Base-by-base conservation (phyloP, 1,140 invertebrate genomes). In the Brachystomella parvula region DNA sequence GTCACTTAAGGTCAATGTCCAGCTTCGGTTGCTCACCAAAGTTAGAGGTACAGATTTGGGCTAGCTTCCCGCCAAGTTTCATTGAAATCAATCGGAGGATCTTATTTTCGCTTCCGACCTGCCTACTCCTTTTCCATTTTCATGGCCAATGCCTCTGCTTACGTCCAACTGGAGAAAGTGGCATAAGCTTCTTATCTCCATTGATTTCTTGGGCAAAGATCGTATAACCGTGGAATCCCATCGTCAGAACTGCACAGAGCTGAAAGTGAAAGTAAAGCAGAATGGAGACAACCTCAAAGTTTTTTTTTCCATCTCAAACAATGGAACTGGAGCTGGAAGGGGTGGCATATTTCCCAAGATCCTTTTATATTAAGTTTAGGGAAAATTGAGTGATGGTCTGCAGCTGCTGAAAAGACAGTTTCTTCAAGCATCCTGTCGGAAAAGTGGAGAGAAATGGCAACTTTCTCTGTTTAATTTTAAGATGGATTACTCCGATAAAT, bases 171-270 rank as follows among this genome's bases (percentile, higher is more conserved):
- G 60, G 60, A 6, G 60, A 31, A 19, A 62, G 35, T 24, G 60
- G 60, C 30, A 62, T 26, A 6, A 39, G 3, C 15, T 39, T 39
- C 33, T 28, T 62, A 9, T 62, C 60, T 3, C 31, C 60, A 9
- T 26, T n/a, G 6, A 47, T 3, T 32, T 62, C 60, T 29, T 62
- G 60, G 19, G 60, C 31, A 6, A 39, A 3, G 28, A 62, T 62
- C 6, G 60, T 62, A 26, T 31, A 62, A 19, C n/a, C 24, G 29
- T 62, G 60, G 35, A 62, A 35, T n/a, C 26, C 60, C 33, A 62
- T n/a, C 15, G 17, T 62, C 3, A 3, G 31, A n/a, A 62, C 3
- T 3, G 60, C 60, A 44, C 2, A 3, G 3, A 39, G 9, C 60
- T 62, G 35, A 12, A 62, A 62, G 9, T 44, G 39, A 53, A 53